Base-by-base conservation (phyloP, 2,797 vertebrate species). In the Danio tinwini region DNA sequence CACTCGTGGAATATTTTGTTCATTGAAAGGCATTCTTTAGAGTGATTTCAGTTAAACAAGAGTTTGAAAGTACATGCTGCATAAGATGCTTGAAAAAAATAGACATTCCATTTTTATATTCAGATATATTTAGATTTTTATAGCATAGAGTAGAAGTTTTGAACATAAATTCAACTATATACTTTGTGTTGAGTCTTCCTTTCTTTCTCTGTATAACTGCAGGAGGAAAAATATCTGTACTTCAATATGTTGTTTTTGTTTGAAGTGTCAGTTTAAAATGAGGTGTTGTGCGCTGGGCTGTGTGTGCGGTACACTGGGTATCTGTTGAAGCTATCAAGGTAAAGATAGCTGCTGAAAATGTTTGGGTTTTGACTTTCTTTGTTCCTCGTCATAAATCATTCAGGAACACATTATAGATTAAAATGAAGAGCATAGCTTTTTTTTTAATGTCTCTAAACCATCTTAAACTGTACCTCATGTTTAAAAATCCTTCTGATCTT, bases 201-300 rank as follows among this genome's bases (percentile, higher is more conserved):
- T 29, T 1, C 29, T 29, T 29, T 29, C 29, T 29, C 3, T 29
- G 29, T 29, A 29, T 29, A 29, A 1, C 11, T 45, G 13, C 76
- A 70, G 37, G 47, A 52, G 76, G 45, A 72, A 72, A 64, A 72
- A 17, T 53, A 47, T 53, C 58, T 55, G 75, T 53, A 44, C 68
- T 76, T 58, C 56, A 17, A 13, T 59, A 29, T n/a, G 44, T 77
- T 75, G 7, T 72, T 70, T 74, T 63, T 65, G 68, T 79, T 84
- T 77, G 63, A 80, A 82, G 71, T 68, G 67, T 61, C 58, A 71
- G 58, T 61, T 78, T 40, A 64, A 83, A 83, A 74, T 49, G 56
- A 80, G 29, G 77, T 79, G 77, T 6, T 71, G 56, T 10, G 17
- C 13, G 5, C 21, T 19, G 37, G 40, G 45, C 52, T 69, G 50